A percentile compares a stretch with the other conserved stretches of the same genome.
Conservation (phyloP, 2,113 vertebrate genomes). For the Herpailurus yagouaroundi region DNA sequence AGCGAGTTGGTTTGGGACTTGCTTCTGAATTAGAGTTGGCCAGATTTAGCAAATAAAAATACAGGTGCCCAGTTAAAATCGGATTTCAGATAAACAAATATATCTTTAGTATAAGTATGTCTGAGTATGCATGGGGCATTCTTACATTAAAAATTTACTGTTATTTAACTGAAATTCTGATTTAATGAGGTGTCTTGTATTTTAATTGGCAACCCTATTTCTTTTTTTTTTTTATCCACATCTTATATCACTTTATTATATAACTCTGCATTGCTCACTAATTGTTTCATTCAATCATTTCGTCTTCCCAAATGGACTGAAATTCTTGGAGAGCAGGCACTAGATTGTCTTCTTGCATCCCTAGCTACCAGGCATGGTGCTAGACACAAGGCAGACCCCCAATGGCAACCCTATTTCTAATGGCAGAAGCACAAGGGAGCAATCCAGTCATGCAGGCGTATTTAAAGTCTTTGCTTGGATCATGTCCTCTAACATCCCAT, state of each 20-base stretch:
- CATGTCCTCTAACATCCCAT: neutral
- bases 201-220: neutral
- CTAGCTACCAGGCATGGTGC: neutral
- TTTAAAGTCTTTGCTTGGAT: neutral
- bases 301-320: conserved; percentile 7
- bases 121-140: neutral
- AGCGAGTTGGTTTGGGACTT: neutral
- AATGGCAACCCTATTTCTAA: neutral
- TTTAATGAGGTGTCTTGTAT: neutral
- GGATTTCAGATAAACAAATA: neutral
- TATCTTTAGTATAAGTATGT: neutral
- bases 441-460: neutral
- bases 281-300: conserved; percentile 40
- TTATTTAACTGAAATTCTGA: neutral
- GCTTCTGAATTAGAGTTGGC: neutral
- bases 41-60: conserved; percentile 20
- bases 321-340: neutral
- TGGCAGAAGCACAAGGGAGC: neutral
- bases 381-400: neutral
- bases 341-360: neutral
- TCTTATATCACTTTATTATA: neutral
- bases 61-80: neutral
- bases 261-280: neutral
- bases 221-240: conserved; percentile 27
- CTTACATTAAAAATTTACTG: neutral